A percentile compares a stretch with the other conserved stretches of the same genome.
Evolutionary conservation across 2,113 vertebrate species (phyloP).

Genomic region (Aegithalos caudatus): DNA sequence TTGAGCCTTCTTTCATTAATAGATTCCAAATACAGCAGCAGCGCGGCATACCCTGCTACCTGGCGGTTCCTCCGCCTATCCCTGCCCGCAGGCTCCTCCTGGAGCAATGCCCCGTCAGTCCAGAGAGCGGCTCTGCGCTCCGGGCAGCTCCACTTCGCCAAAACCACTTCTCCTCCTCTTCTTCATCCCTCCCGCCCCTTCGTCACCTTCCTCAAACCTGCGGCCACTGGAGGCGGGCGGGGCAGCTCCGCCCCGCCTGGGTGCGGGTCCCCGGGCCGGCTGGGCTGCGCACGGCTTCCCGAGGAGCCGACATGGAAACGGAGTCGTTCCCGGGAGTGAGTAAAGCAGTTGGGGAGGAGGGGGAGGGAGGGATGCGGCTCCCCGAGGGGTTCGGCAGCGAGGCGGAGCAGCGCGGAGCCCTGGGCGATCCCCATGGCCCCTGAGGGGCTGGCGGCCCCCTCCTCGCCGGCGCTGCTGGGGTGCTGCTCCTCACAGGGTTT

Average conservation of each 20-base stretch:
- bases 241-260: not conserved
- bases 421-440: not conserved
- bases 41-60: accelerated
- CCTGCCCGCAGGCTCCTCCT: not conserved
- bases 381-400: not conserved
- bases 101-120: not conserved
- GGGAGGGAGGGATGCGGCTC: not conserved
- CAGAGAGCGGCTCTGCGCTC: not conserved
- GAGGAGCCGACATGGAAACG: not conserved
- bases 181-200: not conserved
- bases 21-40: not conserved
- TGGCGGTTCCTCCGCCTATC: not conserved
- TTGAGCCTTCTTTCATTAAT: not conserved
- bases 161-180: not conserved
- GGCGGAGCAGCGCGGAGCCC: not conserved
- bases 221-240: not conserved
- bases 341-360: not conserved
- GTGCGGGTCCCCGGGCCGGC: not conserved
- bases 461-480: accelerated
- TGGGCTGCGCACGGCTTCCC: not conserved
- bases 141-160: not conserved
- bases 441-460: not conserved
- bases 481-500: accelerated
- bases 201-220: not conserved
- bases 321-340: not conserved